phyloP scores from a whole-genome alignment of 1,140 invertebrate genomes.

The Eciton burchellii region DNA sequence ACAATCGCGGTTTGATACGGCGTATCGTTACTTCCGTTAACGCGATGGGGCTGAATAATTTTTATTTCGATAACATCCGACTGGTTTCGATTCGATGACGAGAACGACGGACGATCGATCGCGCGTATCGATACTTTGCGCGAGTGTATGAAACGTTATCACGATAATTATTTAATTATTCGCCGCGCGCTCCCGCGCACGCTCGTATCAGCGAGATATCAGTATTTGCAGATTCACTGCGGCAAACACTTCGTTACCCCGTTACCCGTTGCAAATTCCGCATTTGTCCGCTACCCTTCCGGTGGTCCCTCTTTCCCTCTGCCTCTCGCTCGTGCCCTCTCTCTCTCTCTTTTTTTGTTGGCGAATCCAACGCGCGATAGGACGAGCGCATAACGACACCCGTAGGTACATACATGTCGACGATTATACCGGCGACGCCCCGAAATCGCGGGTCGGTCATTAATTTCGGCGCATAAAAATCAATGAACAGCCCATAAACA shows the following conservation, averaged over 20 bases:
- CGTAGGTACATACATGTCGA: slow-evolving; percentile 73
- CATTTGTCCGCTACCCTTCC: slow-evolving; percentile 71
- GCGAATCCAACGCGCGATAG: slow-evolving; percentile 63
- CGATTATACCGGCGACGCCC: slow-evolving; percentile 80
- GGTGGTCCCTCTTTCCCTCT: not conserved
- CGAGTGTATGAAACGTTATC: slow-evolving; percentile 34
- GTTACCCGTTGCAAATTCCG: slow-evolving; percentile 66
- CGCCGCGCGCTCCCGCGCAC: not conserved
- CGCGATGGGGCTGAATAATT: not conserved
- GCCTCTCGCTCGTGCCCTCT: not conserved
- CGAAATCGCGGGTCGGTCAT: slow-evolving; percentile 84
- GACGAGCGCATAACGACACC: slow-evolving; percentile 70
- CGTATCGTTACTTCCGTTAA: not conserved
- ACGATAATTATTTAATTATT: slow-evolving; percentile 67
- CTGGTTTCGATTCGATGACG: not conserved
- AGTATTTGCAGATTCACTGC: slow-evolving; percentile 62
- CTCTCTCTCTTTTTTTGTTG: slow-evolving; percentile 55
- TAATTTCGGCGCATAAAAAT: slow-evolving; percentile 86
- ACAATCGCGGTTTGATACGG: no score
- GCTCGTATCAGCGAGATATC: slow-evolving; percentile 69
- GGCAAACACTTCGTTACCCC: slow-evolving; percentile 47
- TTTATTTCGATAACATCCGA: not conserved
- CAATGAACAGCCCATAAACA: slow-evolving; percentile 86
- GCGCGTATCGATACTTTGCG: not conserved
- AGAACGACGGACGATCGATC: not conserved